Conservation (phyloP, 2,113 vertebrate genomes). For the Mormyrus iriodes region DNA sequence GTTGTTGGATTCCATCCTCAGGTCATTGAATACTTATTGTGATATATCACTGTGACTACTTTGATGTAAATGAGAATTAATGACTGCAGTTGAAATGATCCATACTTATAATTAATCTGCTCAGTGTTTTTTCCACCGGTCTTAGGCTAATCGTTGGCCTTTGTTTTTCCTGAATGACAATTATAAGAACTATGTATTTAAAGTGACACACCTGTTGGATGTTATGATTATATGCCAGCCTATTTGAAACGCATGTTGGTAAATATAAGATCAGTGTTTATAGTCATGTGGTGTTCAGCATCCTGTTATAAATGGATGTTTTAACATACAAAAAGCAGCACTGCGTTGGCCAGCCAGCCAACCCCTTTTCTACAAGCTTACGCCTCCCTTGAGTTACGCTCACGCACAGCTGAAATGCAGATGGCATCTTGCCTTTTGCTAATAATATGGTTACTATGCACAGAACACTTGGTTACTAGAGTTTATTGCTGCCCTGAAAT, state of each 20-base stretch:
- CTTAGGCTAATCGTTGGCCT: background rate
- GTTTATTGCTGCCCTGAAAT: constrained; percentile 1
- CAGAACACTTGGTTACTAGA: constrained; percentile 9
- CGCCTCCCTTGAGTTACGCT: background rate
- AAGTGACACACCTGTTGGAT: background rate
- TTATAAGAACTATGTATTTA: background rate
- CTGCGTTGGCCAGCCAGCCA: background rate
- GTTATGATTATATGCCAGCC: background rate
- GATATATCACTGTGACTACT: background rate
- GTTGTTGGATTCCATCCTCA: background rate
- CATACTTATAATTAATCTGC: constrained; percentile 2
- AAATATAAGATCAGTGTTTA: background rate
- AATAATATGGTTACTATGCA: constrained; percentile 15
- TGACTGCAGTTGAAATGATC: background rate
- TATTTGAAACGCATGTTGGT: background rate
- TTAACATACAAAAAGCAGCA: background rate
- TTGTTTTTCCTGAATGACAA: background rate
- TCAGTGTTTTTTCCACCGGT: background rate
- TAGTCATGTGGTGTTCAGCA: background rate
- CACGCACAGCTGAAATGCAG: background rate
- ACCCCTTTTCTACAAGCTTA: background rate
- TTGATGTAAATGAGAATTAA: constrained; percentile 14
- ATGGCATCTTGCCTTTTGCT: constrained; percentile 9
- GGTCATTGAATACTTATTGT: constrained; percentile 11
- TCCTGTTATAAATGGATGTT: background rate